phyloP scores from a whole-genome alignment of 2,113 vertebrate species.

The Chloropsis cyanopogon region DNA sequence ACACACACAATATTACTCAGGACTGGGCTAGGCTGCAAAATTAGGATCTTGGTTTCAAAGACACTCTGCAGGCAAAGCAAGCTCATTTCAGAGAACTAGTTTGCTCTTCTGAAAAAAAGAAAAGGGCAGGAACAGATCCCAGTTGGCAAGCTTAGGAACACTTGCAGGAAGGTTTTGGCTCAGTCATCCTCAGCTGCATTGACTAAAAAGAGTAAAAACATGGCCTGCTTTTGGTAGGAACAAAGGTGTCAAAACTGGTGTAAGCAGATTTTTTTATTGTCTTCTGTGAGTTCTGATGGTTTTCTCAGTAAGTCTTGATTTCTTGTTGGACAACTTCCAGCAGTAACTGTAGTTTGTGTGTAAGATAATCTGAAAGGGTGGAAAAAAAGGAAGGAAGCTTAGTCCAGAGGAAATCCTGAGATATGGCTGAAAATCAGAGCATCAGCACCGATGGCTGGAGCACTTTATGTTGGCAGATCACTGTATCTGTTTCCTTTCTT shows the following conservation, averaged over 20 bases:
- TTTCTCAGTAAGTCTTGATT: slow-evolving; percentile 69
- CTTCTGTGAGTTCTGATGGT: neutral
- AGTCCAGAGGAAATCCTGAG: neutral
- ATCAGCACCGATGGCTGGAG: neutral
- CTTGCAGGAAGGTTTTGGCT: neutral
- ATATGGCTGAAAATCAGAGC: neutral
- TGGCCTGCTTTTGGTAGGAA: neutral
- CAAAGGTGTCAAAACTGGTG: neutral
- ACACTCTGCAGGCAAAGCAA: neutral
- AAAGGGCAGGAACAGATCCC: neutral
- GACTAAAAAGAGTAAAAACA: slow-evolving; percentile 4
- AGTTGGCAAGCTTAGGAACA: neutral
- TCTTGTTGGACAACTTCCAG: slow-evolving; percentile 74
- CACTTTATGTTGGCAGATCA: neutral
- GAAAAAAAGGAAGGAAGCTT: neutral
- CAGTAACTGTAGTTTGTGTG: slow-evolving; percentile 69
- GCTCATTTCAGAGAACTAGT: neutral
- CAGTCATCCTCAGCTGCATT: neutral
- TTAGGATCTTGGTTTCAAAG: neutral
- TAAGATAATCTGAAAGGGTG: slow-evolving; percentile 63
- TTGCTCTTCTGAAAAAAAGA: neutral
- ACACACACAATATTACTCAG: neutral
- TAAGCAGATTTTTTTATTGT: neutral
- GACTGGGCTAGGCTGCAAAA: neutral
- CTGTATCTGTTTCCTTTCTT: neutral